These are phyloP conservation scores for Anableps anableps DNA, from an alignment of 2,797 vertebrate species.

Conservation along the genomic window DNA sequence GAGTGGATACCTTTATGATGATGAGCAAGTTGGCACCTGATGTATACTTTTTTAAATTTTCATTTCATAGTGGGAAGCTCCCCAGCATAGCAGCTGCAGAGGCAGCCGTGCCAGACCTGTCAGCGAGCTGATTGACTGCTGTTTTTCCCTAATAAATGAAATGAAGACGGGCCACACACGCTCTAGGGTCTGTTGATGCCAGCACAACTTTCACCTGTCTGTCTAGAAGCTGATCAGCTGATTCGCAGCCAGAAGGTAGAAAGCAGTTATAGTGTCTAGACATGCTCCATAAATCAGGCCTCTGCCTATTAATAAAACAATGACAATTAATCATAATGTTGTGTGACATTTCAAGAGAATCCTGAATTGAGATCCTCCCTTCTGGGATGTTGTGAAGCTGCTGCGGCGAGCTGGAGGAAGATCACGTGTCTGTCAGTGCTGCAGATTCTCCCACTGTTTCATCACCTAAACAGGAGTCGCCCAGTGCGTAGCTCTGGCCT, in stretches of 20 bases:
- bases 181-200: slow-evolving; percentile 37
- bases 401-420: slow-evolving; percentile 52
- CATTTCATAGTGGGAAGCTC: slow-evolving; percentile 13
- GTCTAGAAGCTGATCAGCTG: slow-evolving; percentile 39
- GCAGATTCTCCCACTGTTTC: slow-evolving; percentile 36
- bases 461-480: slow-evolving; percentile 51
- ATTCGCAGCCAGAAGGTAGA: slow-evolving; percentile 52
- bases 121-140: slow-evolving; percentile 61
- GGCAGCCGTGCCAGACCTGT: slow-evolving; percentile 54
- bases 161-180: slow-evolving; percentile 60
- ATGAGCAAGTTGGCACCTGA: slow-evolving; percentile 19
- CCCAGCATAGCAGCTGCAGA: slow-evolving; percentile 26
- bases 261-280: slow-evolving; percentile 57
- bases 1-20: slow-evolving; percentile 59
- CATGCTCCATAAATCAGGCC: slow-evolving; percentile 61
- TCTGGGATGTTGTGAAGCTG: slow-evolving; percentile 43
- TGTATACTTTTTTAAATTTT: slow-evolving; percentile 29
- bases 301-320: slow-evolving; percentile 60
- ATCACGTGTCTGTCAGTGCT: slow-evolving; percentile 44
- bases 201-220: slow-evolving; percentile 32
- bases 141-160: slow-evolving; percentile 56
- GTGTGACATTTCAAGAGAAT: slow-evolving; percentile 25
- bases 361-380: slow-evolving; percentile 26
- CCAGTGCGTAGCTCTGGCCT: slow-evolving; percentile 38
- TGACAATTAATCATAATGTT: slow-evolving; percentile 58